A percentile compares a stretch with the other conserved stretches of the same genome.
Evolutionary conservation across 2,797 vertebrate species (phyloP).

Genomic region (Takifugu rubripes): DNA sequence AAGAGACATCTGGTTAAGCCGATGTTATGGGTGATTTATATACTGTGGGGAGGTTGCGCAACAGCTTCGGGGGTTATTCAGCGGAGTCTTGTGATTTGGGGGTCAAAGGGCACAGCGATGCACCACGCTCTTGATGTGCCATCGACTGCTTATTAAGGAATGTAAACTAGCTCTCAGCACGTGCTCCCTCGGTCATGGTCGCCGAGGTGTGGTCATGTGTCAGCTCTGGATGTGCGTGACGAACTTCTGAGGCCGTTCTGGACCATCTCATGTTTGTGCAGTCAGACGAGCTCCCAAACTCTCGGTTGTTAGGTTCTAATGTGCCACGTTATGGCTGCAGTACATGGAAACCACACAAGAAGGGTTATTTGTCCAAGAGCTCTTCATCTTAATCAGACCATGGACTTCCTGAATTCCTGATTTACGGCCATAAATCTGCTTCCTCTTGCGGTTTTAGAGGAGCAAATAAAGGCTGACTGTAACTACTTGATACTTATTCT

Average conservation of each 20-base stretch:
- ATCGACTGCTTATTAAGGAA: conserved; percentile 54
- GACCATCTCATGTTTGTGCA: too few species aligned
- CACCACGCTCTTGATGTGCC: conserved; percentile 10
- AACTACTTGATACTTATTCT: too few species aligned
- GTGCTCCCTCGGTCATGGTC: conserved; percentile 29
- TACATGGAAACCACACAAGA: conserved; percentile 12
- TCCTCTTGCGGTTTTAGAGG: too few species aligned
- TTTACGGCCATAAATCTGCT: too few species aligned
- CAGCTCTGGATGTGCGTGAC: conserved; percentile 31
- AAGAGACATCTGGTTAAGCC: background rate
- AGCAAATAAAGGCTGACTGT: too few species aligned
- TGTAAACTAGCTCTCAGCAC: conserved; percentile 35
- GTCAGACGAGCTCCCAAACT: background rate
- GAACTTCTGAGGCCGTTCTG: conserved; percentile 27
- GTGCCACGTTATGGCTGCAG: conserved; percentile 3
- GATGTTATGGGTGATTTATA: background rate
- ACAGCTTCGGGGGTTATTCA: conserved; percentile 18
- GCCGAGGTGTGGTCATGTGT: conserved; percentile 26
- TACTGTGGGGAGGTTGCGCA: conserved; percentile 11
- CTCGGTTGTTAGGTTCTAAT: conserved; percentile 11
- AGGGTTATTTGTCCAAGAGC: background rate
- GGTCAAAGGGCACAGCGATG: conserved; percentile 55
- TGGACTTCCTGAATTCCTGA: too few species aligned
- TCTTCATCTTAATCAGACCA: background rate
- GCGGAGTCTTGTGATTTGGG: conserved; percentile 49